These are phyloP conservation scores for Periophthalmodon schlosseri DNA, from an alignment of 2,113 vertebrate genomes.

Conservation along the genomic window DNA sequence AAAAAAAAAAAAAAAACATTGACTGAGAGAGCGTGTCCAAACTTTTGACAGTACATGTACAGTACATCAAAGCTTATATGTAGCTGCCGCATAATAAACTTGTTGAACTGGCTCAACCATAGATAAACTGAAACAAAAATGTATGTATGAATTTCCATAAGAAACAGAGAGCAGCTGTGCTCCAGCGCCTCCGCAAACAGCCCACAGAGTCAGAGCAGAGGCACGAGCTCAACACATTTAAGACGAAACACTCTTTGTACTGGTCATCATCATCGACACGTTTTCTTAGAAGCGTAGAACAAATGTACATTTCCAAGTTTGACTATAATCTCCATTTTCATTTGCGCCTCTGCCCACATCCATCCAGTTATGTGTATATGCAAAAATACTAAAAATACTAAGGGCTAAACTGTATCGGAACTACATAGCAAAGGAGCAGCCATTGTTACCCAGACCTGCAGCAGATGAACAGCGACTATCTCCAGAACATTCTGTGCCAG, in stretches of 20 bases:
- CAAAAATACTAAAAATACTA: too few relatives aligned
- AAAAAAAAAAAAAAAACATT: too few relatives aligned
- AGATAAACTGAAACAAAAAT: background rate
- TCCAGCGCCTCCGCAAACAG: constrained; percentile 23
- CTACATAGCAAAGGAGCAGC: too few relatives aligned
- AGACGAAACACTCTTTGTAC: background rate
- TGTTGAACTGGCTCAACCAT: background rate
- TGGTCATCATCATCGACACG: background rate
- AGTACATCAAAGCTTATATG: too few relatives aligned
- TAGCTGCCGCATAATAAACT: background rate
- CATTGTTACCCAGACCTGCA: background rate
- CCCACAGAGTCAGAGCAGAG: background rate
- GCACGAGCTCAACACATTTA: background rate
- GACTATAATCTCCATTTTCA: too few relatives aligned
- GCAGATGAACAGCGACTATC: background rate
- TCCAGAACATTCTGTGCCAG: background rate
- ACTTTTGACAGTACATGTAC: too few relatives aligned
- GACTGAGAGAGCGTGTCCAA: too few relatives aligned
- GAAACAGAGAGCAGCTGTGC: constrained; percentile 23
- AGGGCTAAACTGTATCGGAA: too few relatives aligned
- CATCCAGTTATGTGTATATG: too few relatives aligned
- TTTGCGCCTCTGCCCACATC: too few relatives aligned
- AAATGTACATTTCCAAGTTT: too few relatives aligned
- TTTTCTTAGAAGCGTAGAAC: too few relatives aligned
- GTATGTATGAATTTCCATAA: constrained; percentile 13